phyloP scores from a whole-genome alignment of 1,140 invertebrate species.

The Amphibalanus amphitrite region DNA sequence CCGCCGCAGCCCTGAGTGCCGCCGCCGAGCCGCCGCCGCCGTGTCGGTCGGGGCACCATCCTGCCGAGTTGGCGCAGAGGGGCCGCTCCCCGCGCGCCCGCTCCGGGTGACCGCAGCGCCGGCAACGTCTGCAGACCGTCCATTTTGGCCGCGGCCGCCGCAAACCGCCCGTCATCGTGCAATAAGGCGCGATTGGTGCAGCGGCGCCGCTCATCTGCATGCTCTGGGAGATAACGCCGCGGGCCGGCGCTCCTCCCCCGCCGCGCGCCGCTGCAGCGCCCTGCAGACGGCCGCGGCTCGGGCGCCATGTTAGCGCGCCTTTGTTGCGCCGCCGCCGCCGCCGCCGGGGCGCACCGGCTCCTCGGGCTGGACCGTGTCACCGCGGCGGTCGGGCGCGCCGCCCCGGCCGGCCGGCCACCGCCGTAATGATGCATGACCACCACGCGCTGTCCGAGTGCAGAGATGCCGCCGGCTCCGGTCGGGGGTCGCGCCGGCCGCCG shows the following conservation, averaged over 20 bases:
- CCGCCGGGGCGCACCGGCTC: too few species aligned
- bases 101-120: background rate
- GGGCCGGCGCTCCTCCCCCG: background rate
- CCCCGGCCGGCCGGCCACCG: too few species aligned
- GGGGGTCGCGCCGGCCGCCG: too few species aligned
- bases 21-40: too few species aligned
- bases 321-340: background rate
- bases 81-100: too few species aligned
- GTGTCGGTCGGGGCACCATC: too few species aligned
- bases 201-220: background rate
- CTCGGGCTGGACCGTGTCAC: too few species aligned
- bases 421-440: background rate
- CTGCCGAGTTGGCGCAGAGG: too few species aligned
- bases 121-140: background rate
- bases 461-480: background rate
- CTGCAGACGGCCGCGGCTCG: too few species aligned
- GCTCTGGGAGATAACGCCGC: background rate
- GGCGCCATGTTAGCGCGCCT: background rate
- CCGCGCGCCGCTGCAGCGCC: too few species aligned
- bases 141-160: background rate
- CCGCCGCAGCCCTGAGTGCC: too few species aligned
- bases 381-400: too few species aligned
- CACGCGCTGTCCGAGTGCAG: background rate
- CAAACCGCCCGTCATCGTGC: background rate
- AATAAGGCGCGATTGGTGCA: constrained; percentile 1